Percentiles rank a stretch among this genome's conserved stretches.
phyloP scores from a whole-genome alignment of 2,113 vertebrate species.

The Cryptotis parvus region DNA sequence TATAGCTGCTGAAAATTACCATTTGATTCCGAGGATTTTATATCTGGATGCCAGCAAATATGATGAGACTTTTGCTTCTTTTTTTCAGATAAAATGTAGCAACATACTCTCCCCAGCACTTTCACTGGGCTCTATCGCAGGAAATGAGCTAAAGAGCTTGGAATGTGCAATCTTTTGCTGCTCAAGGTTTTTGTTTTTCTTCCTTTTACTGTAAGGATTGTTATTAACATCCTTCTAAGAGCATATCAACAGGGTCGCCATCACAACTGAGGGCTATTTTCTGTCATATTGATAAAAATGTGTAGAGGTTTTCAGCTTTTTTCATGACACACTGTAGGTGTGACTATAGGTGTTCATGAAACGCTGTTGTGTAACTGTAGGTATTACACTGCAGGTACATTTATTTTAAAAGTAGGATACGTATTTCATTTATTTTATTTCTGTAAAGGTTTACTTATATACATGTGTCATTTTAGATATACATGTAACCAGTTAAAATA shows the following conservation, averaged over 20 bases:
- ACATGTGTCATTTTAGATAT: too few relatives aligned
- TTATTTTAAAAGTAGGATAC: background rate
- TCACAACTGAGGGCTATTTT: background rate
- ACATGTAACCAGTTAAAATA: too few relatives aligned
- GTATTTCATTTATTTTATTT: background rate
- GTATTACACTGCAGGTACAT: too few relatives aligned
- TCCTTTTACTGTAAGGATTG: constrained; percentile 38
- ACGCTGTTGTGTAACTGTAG: too few relatives aligned
- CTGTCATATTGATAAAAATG: background rate
- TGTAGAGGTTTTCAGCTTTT: background rate
- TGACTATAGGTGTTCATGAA: too few relatives aligned
- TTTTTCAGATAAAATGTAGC: constrained; percentile 18
- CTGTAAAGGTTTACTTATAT: too few relatives aligned
- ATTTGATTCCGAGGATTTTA: background rate
- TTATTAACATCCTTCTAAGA: constrained; percentile 12
- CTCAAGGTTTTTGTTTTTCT: constrained; percentile 56
- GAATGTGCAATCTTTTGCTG: constrained; percentile 50
- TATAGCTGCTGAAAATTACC: constrained; percentile 1
- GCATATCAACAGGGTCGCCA: background rate
- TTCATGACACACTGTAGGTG: background rate
- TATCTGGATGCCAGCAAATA: background rate
- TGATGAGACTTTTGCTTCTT: background rate
- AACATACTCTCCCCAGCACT: background rate
- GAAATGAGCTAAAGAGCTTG: constrained; percentile 52
- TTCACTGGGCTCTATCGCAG: background rate